Percentiles rank a stretch among this genome's conserved stretches.
Conservation (phyloP, 2,113 vertebrate species). For the Xenus cinereus region DNA sequence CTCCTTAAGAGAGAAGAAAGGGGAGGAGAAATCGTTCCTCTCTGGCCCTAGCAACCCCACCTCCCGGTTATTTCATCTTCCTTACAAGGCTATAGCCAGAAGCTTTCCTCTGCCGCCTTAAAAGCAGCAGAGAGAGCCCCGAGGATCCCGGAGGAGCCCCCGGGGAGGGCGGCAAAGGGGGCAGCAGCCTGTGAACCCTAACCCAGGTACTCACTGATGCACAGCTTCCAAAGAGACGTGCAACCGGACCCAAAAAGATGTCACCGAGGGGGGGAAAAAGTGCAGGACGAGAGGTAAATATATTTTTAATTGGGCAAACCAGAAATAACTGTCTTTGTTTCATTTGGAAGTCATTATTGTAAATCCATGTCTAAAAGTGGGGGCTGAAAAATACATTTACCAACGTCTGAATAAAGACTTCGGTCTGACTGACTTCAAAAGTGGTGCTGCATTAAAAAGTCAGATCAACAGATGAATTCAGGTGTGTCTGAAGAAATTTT, state of each 20-base stretch:
- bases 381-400: not conserved
- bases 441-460: not conserved
- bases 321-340: not conserved
- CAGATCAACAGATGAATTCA: not conserved
- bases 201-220: not conserved
- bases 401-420: not conserved
- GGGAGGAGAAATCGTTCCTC: conserved; percentile 34
- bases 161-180: not conserved
- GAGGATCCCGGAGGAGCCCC: not conserved
- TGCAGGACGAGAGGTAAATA: conserved; percentile 19
- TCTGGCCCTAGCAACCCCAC: conserved; percentile 24
- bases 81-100: conserved; percentile 66
- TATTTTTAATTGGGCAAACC: not conserved
- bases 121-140: not conserved
- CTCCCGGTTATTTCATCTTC: conserved; percentile 63
- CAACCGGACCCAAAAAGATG: not conserved
- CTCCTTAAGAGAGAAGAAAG: conserved; percentile 58
- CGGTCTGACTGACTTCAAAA: not conserved
- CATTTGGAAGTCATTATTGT: not conserved
- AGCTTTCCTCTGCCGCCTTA: conserved; percentile 1
- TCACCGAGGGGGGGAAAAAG: not conserved
- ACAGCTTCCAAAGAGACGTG: not conserved
- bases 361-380: not conserved
- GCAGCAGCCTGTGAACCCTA: not conserved
- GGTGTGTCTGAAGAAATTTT: not conserved